Evolutionary conservation across 2,797 vertebrate genomes (phyloP), one percentile per base, ranked within the genome.

Genomic region (Gouania willdenowi): DNA sequence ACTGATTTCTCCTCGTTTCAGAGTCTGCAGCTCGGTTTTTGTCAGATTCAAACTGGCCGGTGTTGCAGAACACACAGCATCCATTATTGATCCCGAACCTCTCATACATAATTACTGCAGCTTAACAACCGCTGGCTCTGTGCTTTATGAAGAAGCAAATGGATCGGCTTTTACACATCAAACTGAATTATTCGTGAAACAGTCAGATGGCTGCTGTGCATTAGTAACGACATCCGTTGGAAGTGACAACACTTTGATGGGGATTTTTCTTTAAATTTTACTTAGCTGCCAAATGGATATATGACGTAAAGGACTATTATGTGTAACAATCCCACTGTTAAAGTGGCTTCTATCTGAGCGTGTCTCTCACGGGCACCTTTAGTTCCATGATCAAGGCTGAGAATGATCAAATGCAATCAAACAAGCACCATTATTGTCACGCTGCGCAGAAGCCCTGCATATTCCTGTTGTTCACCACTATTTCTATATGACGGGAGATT

Each of bases 91-190:
- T 84, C 71, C 52, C 16, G 43, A 48, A 47, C 49, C 74, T 65
- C 69, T 79, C 77, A 78, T 82, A 71, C 66, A 82, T 85, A 84
- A 84, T 85, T 82, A 83, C 77, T 70, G 74, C 71, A 63, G 78
- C 77, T 69, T 69, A 84, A 84, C 66, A 82, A 74, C 60, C 60
- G 48, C 28, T 28, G 49, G 52, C 58, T 24, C 20, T 43, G 19
- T 31, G 46, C 52, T 77, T 74, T 69, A 79, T 82, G 70, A 81
- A 66, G 73, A 79, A 50, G 66, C 64, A 67, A 75, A 77, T 70
- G 38, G 63, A 64, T 70, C 52, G 32, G 38, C 38, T 52, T n/a
- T 62, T 66, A 63, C 51, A 52, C 56, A 30, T 71, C 58, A 20
- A 27, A 30, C 32, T 37, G 31, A 67, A 70, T 56, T 45, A 60